A percentile compares a stretch with the other conserved stretches of the same genome.
Conservation (phyloP, 2,888 invertebrate species). For the Xestia xanthographa region DNA sequence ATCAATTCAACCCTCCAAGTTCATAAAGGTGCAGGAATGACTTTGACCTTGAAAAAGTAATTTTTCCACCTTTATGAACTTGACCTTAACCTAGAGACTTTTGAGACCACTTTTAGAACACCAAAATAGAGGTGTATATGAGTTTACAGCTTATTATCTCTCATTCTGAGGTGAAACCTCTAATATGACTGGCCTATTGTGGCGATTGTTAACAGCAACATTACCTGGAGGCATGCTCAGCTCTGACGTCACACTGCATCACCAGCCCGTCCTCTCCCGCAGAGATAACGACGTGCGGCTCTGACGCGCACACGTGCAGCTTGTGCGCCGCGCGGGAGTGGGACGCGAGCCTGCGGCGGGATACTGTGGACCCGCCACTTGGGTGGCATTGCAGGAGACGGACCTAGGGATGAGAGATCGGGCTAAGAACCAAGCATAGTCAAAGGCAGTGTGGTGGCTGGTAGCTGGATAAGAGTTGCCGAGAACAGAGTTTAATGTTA, state of each 20-base stretch:
- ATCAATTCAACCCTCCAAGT: no score
- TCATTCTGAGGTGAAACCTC: no score
- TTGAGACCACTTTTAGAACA: no score
- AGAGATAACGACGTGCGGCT: slow-evolving; percentile 94
- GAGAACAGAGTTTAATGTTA: not conserved
- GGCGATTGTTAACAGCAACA: not conserved
- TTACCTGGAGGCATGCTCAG: slow-evolving; percentile 91
- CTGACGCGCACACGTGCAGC: slow-evolving; percentile 93
- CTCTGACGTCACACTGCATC: slow-evolving; percentile 95
- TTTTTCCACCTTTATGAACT: no score
- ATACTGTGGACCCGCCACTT: slow-evolving; percentile 88
- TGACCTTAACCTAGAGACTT: no score
- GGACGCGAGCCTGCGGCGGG: slow-evolving; percentile 92
- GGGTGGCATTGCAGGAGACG: slow-evolving; percentile 91
- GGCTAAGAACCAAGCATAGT: not conserved
- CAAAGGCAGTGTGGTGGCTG: not conserved
- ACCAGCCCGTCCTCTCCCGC: slow-evolving; percentile 97
- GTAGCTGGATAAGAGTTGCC: not conserved
- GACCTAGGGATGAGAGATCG: slow-evolving; percentile 79
- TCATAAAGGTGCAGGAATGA: no score
- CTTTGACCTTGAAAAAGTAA: no score
- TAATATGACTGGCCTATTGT: no score
- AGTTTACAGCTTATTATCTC: no score
- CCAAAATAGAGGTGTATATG: no score
- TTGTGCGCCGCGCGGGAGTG: slow-evolving; percentile 96